These are phyloP conservation scores for Campylorhamphus procurvoides DNA, from an alignment of 2,113 vertebrate species.

Conservation along the genomic window DNA sequence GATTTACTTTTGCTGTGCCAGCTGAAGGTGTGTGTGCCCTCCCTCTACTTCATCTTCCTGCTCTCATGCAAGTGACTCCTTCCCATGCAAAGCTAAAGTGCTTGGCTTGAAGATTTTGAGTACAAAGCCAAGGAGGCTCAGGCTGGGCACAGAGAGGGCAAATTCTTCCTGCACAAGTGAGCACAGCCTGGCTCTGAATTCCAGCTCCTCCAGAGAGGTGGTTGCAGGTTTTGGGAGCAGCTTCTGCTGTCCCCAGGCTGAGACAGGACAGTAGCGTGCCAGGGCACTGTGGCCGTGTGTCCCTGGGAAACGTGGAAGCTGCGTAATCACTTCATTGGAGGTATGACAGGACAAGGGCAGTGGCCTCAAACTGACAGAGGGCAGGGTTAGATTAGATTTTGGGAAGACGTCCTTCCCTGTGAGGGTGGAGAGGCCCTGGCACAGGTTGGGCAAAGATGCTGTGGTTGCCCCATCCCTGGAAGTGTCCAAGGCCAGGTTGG, in stretches of 20 bases:
- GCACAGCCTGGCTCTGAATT: background rate
- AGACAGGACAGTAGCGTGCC: background rate
- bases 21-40: background rate
- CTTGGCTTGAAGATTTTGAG: background rate
- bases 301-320: background rate
- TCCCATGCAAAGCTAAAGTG: background rate
- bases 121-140: fast-evolving
- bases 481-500: background rate
- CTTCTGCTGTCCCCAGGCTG: background rate
- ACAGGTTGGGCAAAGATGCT: background rate
- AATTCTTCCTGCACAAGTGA: background rate
- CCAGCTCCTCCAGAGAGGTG: background rate
- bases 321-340: background rate
- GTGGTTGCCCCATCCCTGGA: background rate
- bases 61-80: background rate
- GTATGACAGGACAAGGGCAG: background rate
- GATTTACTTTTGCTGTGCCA: background rate
- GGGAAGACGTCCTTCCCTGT: background rate
- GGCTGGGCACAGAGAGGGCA: background rate
- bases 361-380: background rate
- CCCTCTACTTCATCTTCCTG: fast-evolving
- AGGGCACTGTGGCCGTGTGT: fast-evolving
- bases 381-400: background rate
- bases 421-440: background rate
- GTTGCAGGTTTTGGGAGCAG: background rate